phyloP scores from a whole-genome alignment of 2,888 invertebrate genomes.

The Synanthedon tipuliformis region DNA sequence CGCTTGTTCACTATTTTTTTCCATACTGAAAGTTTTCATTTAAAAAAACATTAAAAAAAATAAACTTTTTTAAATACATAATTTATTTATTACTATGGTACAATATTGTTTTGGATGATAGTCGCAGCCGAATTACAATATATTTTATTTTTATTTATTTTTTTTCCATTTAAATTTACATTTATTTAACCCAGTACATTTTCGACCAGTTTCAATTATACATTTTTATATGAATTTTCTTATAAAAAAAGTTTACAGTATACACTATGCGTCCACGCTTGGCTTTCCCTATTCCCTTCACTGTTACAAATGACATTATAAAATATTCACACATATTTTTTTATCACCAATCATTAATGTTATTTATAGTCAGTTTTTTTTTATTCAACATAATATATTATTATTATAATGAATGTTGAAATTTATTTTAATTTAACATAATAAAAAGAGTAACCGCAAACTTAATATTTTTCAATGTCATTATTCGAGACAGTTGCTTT shows the following conservation, averaged over 20 bases:
- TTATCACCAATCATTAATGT: constrained; percentile 1
- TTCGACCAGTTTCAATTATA: constrained; percentile 1
- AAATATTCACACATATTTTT: constrained; percentile 1
- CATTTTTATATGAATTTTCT: constrained; percentile 11
- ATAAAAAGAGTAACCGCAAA: background rate
- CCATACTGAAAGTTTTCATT: no score
- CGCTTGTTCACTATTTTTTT: no score
- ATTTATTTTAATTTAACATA: background rate
- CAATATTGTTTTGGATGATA: constrained; percentile 57
- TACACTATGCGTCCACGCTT: constrained; percentile 28
- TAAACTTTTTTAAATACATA: constrained; percentile 55
- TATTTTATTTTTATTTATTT: constrained; percentile 3
- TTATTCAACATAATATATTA: no score
- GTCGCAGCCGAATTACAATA: constrained; percentile 17
- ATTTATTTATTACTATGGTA: constrained; percentile 70
- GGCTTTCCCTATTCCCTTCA: constrained; percentile 9
- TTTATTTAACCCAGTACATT: constrained; percentile 2
- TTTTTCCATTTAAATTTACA: constrained; percentile 3
- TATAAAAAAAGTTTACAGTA: constrained; percentile 10
- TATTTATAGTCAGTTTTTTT: constrained; percentile 1
- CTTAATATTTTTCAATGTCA: constrained; percentile 7
- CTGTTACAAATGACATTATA: background rate
- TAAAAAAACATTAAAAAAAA: no score
- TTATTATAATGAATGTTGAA: background rate
- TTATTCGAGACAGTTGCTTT: constrained; percentile 40